A percentile compares a stretch with the other conserved stretches of the same genome.
phyloP scores from a whole-genome alignment of 2,888 invertebrate species.

The Pammene aurita region DNA sequence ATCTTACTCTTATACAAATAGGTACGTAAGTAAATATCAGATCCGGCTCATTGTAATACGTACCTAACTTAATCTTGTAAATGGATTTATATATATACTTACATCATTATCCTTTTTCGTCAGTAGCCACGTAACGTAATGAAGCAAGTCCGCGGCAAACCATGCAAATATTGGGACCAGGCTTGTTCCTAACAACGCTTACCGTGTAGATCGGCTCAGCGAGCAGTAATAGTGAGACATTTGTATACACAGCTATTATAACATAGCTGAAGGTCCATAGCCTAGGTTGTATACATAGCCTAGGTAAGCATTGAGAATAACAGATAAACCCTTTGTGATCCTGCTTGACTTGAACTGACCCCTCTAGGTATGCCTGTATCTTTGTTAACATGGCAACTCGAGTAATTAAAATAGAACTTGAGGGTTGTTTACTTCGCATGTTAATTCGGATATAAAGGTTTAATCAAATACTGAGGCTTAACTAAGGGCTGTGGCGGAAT shows the following conservation, averaged over 20 bases:
- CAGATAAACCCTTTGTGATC: constrained; percentile 34
- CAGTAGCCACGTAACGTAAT: constrained; percentile 30
- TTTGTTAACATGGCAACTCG: constrained; percentile 39
- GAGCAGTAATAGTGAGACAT: background rate
- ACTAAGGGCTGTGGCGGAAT: constrained; percentile 3
- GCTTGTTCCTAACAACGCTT: background rate
- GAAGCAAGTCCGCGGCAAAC: constrained; percentile 36
- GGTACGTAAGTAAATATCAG: background rate
- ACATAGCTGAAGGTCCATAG: too few species aligned
- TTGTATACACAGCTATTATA: background rate
- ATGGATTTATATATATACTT: background rate
- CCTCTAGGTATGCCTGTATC: constrained; percentile 32
- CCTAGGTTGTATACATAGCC: background rate
- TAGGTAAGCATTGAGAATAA: background rate
- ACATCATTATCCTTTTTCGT: constrained; percentile 25
- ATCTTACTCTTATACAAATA: too few species aligned
- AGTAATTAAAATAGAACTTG: constrained; percentile 41
- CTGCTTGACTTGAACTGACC: constrained; percentile 40
- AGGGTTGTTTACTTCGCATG: constrained; percentile 31
- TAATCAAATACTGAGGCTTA: constrained; percentile 25
- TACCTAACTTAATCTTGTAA: background rate
- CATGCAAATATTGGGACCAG: constrained; percentile 39
- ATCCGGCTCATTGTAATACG: background rate
- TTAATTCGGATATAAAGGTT: constrained; percentile 30
- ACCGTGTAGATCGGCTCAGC: background rate